Base-by-base conservation (phyloP, 2,797 vertebrate species). In the Morelia viridis region DNA sequence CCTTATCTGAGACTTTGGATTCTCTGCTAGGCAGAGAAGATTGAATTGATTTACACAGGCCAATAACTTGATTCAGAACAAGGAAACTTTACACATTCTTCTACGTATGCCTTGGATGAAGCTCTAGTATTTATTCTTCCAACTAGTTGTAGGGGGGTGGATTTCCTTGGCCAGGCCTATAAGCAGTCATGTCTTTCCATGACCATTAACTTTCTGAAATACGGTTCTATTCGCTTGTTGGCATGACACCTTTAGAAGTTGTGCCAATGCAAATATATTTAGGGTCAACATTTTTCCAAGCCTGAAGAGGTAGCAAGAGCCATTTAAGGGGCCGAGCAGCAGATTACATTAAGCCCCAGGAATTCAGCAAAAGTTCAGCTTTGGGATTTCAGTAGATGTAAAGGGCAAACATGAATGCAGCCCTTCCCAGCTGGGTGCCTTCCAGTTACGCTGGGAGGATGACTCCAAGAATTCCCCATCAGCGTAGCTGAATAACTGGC, bases 211-310 rank as follows among this genome's bases (percentile, higher is more conserved):
- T 80, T 92, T 80, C 85, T 83, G 28, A 87, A 64, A 90, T 56
- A n/a, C 58, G n/a, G n/a, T 90, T 87, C 89, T 61, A 87, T 87
- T 87, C 64, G 11, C 24, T 61, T 90, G 92, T 24, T 92, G 92
- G 92, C 85, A n/a, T 57, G 46, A 87, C 65, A 90, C 60, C 17
- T 85, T 80, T 57, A 57, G 31, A 90, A 53, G n/a, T 15, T 58
- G 15, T 65, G 92, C 92, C 92, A 92, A 65, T 57, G 28, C 17
- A 90, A 92, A 92, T 41, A 92, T 62, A 87, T 13, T 83, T 71
- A n/a, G 68, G 89, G 88, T 90, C 89, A 92, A 61, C 65, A 57
- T 90, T 92, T 92, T 87, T 90, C 50, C 85, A 90, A 90, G 85
- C 56, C 26, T 92, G 92, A 41, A 64, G 15, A 46, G 58, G 89